A percentile compares a stretch with the other conserved stretches of the same genome.
Conservation (phyloP, 2,797 vertebrate species). For the Rhadinocentrus ornatus region DNA sequence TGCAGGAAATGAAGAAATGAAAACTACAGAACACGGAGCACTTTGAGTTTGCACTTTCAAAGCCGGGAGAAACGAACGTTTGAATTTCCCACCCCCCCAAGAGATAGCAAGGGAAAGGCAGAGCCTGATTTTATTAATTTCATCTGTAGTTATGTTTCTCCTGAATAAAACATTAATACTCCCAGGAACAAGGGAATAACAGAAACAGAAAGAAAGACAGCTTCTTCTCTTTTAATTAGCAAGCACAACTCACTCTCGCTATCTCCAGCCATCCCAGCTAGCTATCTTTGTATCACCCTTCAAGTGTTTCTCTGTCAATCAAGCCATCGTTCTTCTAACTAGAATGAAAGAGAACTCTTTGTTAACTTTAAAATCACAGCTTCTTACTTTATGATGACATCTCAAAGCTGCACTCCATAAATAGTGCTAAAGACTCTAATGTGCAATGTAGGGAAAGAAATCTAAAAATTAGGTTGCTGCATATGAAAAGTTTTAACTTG, state of each 20-base stretch:
- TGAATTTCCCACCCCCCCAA: constrained; percentile 80
- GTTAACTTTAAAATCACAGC: constrained; percentile 73
- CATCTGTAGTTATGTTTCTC: constrained; percentile 84
- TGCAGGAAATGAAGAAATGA: constrained; percentile 84
- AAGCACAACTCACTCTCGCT: constrained; percentile 68
- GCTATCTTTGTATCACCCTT: constrained; percentile 77
- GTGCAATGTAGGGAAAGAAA: constrained; percentile 22
- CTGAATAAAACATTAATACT: constrained; percentile 86
- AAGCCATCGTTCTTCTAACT: constrained; percentile 66
- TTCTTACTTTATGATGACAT: constrained; percentile 53
- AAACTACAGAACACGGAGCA: constrained; percentile 79
- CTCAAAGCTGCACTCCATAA: constrained; percentile 58
- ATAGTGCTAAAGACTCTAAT: constrained; percentile 61
- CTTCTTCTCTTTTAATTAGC: constrained; percentile 84
- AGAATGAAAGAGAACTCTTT: constrained; percentile 74
- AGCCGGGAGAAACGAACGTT: constrained; percentile 79
- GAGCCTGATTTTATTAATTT: constrained; percentile 85
- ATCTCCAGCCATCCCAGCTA: constrained; percentile 71
- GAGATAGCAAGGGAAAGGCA: constrained; percentile 79
- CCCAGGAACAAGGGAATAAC: constrained; percentile 82
- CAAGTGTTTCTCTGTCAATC: constrained; percentile 81
- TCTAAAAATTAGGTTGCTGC: constrained; percentile 42
- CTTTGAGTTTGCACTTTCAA: constrained; percentile 83
- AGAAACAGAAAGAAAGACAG: constrained; percentile 79
- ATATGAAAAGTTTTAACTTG: constrained; percentile 26